Evolutionary conservation across 2,888 invertebrate species (phyloP).

Genomic region (Orgyia antiqua): DNA sequence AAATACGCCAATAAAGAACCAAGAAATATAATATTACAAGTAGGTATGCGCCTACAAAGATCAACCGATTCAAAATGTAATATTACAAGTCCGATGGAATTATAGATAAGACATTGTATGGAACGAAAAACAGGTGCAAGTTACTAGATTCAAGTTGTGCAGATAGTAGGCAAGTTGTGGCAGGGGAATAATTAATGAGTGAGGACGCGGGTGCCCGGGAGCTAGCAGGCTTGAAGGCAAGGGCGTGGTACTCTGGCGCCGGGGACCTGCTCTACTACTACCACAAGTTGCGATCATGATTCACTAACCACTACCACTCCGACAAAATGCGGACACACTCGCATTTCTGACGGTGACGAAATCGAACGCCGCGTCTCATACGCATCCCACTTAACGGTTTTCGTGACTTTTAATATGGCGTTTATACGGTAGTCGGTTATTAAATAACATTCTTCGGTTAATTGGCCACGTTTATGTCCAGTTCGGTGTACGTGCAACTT

Average conservation of each 20-base stretch:
- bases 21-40: slow-evolving; percentile 1
- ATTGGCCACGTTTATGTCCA: slow-evolving; percentile 56
- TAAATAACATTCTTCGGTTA: slow-evolving; percentile 64
- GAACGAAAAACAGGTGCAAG: slow-evolving; percentile 46
- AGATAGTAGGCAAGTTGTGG: slow-evolving; percentile 48
- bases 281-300: slow-evolving; percentile 50
- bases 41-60: no score
- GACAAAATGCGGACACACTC: slow-evolving; percentile 48
- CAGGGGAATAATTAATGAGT: slow-evolving; percentile 56
- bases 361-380: slow-evolving; percentile 44
- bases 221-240: slow-evolving; percentile 40
- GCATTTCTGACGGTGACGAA: slow-evolving; percentile 61
- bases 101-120: slow-evolving; percentile 27
- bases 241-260: slow-evolving; percentile 69
- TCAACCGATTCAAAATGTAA: slow-evolving; percentile 21
- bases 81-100: slow-evolving; percentile 25
- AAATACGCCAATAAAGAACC: no score
- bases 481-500: slow-evolving; percentile 42
- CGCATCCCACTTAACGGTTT: slow-evolving; percentile 65
- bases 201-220: slow-evolving; percentile 46
- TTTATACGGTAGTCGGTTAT: slow-evolving; percentile 69
- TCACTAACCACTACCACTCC: slow-evolving; percentile 41
- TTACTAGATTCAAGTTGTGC: slow-evolving; percentile 31
- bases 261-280: slow-evolving; percentile 43
- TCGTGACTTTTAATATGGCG: slow-evolving; percentile 58